Evolutionary conservation across 2,113 vertebrate genomes (phyloP).

Genomic region (Labeo rohita): DNA sequence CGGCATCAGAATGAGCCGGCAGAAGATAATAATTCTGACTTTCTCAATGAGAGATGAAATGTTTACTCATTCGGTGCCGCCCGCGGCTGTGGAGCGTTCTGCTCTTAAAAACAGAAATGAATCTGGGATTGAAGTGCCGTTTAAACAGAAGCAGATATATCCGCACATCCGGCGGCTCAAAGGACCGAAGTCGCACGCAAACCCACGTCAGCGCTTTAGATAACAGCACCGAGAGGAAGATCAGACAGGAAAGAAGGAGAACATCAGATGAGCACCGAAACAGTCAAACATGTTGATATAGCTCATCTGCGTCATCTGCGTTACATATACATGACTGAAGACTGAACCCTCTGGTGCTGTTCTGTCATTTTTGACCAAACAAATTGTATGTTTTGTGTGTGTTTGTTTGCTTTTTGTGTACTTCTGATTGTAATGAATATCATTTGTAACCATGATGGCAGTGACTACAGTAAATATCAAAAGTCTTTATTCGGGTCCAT

Average conservation of each 20-base stretch:
- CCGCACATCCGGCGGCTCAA: background rate
- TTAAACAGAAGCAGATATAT: constrained; percentile 1
- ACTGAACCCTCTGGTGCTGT: too few relatives aligned
- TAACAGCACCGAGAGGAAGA: background rate
- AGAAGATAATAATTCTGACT: constrained; percentile 16
- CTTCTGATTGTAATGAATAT: too few relatives aligned
- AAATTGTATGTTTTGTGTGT: too few relatives aligned
- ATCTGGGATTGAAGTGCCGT: background rate
- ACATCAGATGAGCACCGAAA: too few relatives aligned
- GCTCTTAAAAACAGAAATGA: background rate
- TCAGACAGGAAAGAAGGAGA: background rate
- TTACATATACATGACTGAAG: too few relatives aligned
- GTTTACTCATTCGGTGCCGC: constrained; percentile 1
- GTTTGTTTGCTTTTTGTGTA: too few relatives aligned
- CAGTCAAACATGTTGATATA: too few relatives aligned
- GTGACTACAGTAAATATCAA: too few relatives aligned
- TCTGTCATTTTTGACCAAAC: too few relatives aligned
- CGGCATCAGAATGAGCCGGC: background rate
- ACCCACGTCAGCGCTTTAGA: background rate
- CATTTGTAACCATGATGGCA: too few relatives aligned
- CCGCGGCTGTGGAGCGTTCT: background rate
- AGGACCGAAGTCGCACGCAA: background rate
- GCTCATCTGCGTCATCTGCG: too few relatives aligned
- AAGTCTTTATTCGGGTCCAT: too few relatives aligned
- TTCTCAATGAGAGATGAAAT: constrained; percentile 30